phyloP scores from a whole-genome alignment of 2,797 vertebrate genomes.

The Poeciliopsis gracilis region DNA sequence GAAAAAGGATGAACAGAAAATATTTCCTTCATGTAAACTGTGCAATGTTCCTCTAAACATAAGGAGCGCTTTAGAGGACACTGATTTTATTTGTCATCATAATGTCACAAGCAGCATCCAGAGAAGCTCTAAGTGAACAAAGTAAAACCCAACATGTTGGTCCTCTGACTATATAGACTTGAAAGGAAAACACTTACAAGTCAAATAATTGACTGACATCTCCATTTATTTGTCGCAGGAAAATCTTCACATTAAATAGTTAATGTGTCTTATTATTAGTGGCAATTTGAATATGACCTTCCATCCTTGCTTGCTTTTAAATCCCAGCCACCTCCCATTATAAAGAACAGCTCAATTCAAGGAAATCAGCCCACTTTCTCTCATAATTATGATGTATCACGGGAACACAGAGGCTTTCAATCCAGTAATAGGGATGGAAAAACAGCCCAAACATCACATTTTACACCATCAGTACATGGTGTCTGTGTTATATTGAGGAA shows the following conservation, averaged over 20 bases:
- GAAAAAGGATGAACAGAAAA: not conserved
- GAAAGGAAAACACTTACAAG: not conserved
- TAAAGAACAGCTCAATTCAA: slow-evolving; percentile 24
- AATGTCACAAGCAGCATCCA: not conserved
- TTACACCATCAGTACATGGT: slow-evolving; percentile 6
- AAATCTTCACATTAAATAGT: not conserved
- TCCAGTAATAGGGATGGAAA: slow-evolving; percentile 33
- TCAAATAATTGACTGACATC: not conserved
- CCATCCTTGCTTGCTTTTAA: slow-evolving; percentile 25
- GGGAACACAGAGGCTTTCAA: not conserved
- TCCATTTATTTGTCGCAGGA: not conserved
- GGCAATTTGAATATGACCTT: slow-evolving; percentile 1
- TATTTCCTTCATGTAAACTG: not conserved
- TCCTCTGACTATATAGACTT: not conserved
- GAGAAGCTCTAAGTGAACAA: not conserved
- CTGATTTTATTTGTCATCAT: not conserved
- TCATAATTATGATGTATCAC: not conserved
- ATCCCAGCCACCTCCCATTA: slow-evolving; percentile 23
- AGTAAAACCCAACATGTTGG: not conserved
- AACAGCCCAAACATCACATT: slow-evolving; percentile 15
- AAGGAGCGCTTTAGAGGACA: not conserved
- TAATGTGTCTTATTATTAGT: not conserved
- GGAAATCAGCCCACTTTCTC: slow-evolving; percentile 7
- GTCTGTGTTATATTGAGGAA: not conserved
- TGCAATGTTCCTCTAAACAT: not conserved